A percentile compares a stretch with the other conserved stretches of the same genome.
phyloP scores from a whole-genome alignment of 2,888 invertebrate species.

The Dryobota labecula region DNA sequence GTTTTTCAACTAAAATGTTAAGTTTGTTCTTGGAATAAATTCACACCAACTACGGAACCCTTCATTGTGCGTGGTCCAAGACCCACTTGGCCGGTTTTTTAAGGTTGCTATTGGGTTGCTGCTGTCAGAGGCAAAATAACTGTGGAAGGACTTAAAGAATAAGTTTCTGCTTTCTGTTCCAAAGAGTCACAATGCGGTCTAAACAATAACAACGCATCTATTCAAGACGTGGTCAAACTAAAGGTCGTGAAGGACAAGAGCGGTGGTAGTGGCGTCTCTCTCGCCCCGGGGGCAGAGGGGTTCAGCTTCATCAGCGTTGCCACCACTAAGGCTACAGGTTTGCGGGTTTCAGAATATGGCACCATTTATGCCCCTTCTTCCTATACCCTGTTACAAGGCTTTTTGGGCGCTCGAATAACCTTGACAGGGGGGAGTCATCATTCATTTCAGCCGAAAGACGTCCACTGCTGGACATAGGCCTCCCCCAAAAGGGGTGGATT shows the following conservation, averaged over 20 bases:
- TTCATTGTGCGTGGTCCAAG: no score
- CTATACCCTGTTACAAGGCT: no score
- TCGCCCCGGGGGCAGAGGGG: neutral
- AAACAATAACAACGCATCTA: neutral
- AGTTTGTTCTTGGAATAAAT: no score
- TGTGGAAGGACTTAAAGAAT: neutral
- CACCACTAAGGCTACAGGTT: constrained; percentile 32
- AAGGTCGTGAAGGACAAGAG: neutral
- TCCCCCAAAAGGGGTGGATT: no score
- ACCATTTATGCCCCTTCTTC: neutral
- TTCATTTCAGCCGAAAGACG: no score
- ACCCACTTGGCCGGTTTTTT: no score
- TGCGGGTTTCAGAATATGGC: neutral
- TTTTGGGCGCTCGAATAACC: no score
- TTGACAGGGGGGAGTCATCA: no score
- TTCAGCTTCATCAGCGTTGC: constrained; percentile 8
- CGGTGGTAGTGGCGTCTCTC: neutral
- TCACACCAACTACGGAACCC: no score
- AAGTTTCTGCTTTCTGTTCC: neutral
- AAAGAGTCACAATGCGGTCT: constrained; percentile 47
- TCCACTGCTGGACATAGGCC: no score
- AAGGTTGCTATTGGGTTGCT: neutral
- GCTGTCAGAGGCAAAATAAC: neutral
- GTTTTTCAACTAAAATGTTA: no score
- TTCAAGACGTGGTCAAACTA: constrained; percentile 16